Base-by-base conservation (phyloP, 2,888 invertebrate genomes). In the Caenorhabditis afra region DNA sequence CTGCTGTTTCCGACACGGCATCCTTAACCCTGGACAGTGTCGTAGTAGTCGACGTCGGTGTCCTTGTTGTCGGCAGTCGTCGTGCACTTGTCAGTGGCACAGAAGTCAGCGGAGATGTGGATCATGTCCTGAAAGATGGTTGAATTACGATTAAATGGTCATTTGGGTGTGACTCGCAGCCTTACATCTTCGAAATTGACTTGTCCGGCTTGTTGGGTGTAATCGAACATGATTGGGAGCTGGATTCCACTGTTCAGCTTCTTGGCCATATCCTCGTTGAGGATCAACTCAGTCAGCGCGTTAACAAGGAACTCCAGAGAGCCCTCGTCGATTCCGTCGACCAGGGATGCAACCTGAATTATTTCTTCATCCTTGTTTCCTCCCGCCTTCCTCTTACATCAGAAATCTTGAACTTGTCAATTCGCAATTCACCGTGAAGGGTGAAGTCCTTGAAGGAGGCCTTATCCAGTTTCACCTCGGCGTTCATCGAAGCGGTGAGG, bases 221-320 rank as follows among this genome's bases (percentile, higher is more conserved):
- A 89, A 78, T 89, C 89, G 71, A 89, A 86, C 65, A 89, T 82
- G 18, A 89, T 89, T 16, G 89, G 89, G 37, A 89, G 74, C 35
- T 86, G 86, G 53, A 89, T 86, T 39, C 77, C 84, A 67, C 87
- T 87, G 73, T 87, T 87, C 55, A 89, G 70, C 68, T 89, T 89
- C 70, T 87, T 85, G 3, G 86, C 83, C 85, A 89, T 89, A 53
- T 89, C 89, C 44, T 89, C 89, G 37, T 87, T 87, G 35, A 89
- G 84, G 62, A 89, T 87, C 55, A 89, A 68, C 39, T 89, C 89
- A 20, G 87, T 89, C 12, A 89, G 79, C 1, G 89, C 89, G 67
- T 89, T 89, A 8, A 89, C 88, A 37, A 89, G 76, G 62, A 89
- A 89, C 61, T 89, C 89, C 64, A 89, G 80, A 0, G 87, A 87